These are phyloP conservation scores for Vimba vimba DNA, from an alignment of 2,113 vertebrate species.

Conservation along the genomic window DNA sequence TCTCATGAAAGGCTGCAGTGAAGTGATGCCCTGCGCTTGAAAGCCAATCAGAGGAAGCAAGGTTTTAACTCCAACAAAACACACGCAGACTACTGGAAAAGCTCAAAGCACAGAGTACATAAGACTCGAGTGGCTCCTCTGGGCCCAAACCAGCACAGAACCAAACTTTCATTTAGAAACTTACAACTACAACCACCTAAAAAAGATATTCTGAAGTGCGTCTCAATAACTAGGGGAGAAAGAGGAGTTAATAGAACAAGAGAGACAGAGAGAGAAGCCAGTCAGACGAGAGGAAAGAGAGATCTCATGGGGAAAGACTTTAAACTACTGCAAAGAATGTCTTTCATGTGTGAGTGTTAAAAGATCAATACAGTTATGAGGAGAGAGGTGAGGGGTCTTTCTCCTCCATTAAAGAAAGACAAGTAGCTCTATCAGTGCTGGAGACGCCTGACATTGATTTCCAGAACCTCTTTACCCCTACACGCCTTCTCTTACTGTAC, in stretches of 20 bases:
- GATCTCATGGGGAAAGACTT: conserved; percentile 48
- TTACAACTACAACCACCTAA: conserved; percentile 31
- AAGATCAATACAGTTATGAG: conserved; percentile 59
- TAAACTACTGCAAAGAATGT: conserved; percentile 56
- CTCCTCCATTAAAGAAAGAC: conserved; percentile 41
- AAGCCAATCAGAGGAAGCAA: conserved; percentile 25
- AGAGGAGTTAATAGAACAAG: background rate
- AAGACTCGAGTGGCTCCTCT: conserved; percentile 16
- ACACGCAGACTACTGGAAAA: background rate
- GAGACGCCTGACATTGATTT: conserved; percentile 48
- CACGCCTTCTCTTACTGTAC: conserved; percentile 30
- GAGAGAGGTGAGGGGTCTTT: conserved; percentile 49
- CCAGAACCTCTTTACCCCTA: conserved; percentile 6
- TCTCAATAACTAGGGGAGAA: conserved; percentile 23
- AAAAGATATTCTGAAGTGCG: conserved; percentile 40
- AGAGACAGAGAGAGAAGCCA: background rate
- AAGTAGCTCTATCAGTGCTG: conserved; percentile 8
- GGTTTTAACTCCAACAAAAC: conserved; percentile 43
- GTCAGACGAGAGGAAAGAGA: conserved; percentile 22
- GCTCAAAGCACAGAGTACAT: conserved; percentile 4
- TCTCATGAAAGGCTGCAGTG: background rate
- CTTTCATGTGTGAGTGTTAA: conserved; percentile 51
- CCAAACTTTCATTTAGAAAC: conserved; percentile 38
- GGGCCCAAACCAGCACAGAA: conserved; percentile 10
- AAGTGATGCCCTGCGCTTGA: background rate